phyloP scores from a whole-genome alignment of 2,797 vertebrate genomes.

The Sarcoramphus papa region DNA sequence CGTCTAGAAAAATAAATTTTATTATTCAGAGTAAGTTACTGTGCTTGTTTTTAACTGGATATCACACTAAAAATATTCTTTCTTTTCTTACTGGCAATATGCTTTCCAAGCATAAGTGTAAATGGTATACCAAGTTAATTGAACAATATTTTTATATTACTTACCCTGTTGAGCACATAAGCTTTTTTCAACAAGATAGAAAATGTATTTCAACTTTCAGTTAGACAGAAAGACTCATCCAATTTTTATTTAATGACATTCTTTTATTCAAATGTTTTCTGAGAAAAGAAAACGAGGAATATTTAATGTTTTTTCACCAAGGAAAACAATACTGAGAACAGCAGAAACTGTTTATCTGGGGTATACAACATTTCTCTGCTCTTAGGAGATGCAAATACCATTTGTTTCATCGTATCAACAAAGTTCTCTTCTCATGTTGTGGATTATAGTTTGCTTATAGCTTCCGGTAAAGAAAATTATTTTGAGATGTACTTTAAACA shows the following conservation, averaged over 20 bases:
- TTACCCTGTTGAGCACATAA: conserved; percentile 1
- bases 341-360: background rate
- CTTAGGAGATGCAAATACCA: background rate
- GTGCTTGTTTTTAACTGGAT: background rate
- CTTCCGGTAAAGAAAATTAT: background rate
- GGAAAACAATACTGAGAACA: background rate
- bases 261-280: background rate
- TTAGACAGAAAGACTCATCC: background rate
- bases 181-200: conserved; percentile 54
- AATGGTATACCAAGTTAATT: conserved; percentile 30
- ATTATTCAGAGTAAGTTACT: background rate
- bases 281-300: background rate
- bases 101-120: conserved; percentile 45
- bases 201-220: conserved; percentile 20
- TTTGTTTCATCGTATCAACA: background rate
- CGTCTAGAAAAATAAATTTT: background rate
- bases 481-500: background rate
- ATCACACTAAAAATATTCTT: background rate
- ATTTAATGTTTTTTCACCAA: background rate
- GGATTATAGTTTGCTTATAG: background rate
- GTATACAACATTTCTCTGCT: background rate
- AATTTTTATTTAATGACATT: background rate
- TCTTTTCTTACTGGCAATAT: background rate
- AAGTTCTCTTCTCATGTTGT: background rate
- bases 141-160: conserved; percentile 51